Base-by-base conservation (phyloP, 2,113 vertebrate species). In the Salvelinus fontinalis region DNA sequence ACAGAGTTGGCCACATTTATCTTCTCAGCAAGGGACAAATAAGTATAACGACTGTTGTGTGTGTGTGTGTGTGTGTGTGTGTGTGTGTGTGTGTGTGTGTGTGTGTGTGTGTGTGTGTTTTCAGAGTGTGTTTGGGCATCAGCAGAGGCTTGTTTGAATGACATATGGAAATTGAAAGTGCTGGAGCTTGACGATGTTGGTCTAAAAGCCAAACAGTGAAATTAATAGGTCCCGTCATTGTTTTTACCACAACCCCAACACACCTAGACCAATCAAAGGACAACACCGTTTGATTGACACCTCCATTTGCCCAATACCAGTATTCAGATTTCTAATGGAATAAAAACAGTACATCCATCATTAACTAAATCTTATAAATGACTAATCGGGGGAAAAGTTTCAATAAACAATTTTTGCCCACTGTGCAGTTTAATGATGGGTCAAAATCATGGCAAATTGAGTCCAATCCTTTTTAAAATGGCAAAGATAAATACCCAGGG, bases 201-300 rank as follows among this genome's bases (percentile, higher is more conserved):
- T 84, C 88, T 86, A 83, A 79, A 81, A 90, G 87, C 89, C 86
- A 91, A 91, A 89, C 62, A 72, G 82, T 73, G 82, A 90, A 90
- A 92, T 92, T 86, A 92, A 90, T 86, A 82, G 87, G 62, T 77
- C 83, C 90, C 87, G 90, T 91, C 90, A 87, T 70, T 86, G 79
- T 70, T 3, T 44, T 60, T 75, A 48, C 62, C 24, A 66, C 77
- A 87, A 79, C 81, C 77, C 74, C 80, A 83, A 68, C 79, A 76
- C 26, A 70, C 72, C 71, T 74, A 39, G 20, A 67, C 68, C 78
- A 57, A 82, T 65, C 79, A 29, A 6, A 74, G 24, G 24, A 72
- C 73, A 65, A 13, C 72, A 27, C 67, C 22, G 12, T 22, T 62
- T 86, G 78, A 91, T 51, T n/a, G 82, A 82, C 86, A 84, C 71